Evolutionary conservation across 2,113 vertebrate genomes (phyloP).

Genomic region (Dicerorhinus sumatrensis): DNA sequence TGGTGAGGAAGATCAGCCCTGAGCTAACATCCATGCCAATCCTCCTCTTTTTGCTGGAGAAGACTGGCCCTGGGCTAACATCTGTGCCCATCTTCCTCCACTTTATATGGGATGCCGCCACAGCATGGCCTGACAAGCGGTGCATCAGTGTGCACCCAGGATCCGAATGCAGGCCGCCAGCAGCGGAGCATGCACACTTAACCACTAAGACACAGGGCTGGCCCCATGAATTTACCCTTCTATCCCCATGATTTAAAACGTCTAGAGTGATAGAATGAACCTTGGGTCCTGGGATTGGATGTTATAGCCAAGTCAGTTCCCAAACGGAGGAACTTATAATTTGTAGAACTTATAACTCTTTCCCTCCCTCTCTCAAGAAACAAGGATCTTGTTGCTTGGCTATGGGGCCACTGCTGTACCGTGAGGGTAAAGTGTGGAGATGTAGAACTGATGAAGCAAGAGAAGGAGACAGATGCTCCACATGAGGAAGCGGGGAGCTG

Average conservation of each 20-base stretch:
- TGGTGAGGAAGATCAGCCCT: too few relatives aligned
- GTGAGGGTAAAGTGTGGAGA: not conserved
- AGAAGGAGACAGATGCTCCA: not conserved
- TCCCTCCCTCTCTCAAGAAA: not conserved
- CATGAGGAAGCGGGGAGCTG: not conserved
- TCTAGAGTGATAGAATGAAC: not conserved
- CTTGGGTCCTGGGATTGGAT: not conserved
- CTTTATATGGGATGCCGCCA: too few relatives aligned
- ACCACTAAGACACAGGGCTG: too few relatives aligned
- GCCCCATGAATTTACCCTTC: not conserved
- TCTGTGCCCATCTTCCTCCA: too few relatives aligned
- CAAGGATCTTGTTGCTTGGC: not conserved
- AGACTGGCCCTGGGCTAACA: too few relatives aligned
- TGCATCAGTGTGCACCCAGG: too few relatives aligned
- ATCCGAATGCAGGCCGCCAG: too few relatives aligned
- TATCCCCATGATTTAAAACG: not conserved
- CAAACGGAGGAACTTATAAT: not conserved
- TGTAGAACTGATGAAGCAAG: not conserved
- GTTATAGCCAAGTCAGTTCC: not conserved
- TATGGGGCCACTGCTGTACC: not conserved
- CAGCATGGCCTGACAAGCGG: too few relatives aligned
- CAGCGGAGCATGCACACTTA: too few relatives aligned
- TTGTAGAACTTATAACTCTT: not conserved
- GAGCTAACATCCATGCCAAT: too few relatives aligned
- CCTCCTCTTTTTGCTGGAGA: too few relatives aligned